A percentile compares a stretch with the other conserved stretches of the same genome.
Evolutionary conservation across 2,113 vertebrate genomes (phyloP).

Genomic region (Sander lucioperca): DNA sequence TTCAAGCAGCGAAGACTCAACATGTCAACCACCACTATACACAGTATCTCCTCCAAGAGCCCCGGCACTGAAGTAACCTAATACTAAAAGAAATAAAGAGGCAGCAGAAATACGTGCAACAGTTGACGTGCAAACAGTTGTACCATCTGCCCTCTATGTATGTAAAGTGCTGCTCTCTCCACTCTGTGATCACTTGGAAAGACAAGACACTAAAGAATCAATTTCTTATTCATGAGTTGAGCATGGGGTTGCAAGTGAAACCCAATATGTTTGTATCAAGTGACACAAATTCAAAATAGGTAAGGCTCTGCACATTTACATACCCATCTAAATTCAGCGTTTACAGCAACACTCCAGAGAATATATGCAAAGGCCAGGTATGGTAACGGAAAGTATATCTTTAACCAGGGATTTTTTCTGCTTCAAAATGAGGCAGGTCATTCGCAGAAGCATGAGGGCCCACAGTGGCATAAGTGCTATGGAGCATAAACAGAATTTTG

Average conservation of each 20-base stretch:
- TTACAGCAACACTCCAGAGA: conserved; percentile 1
- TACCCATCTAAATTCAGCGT: conserved; percentile 33
- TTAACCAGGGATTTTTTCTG: background rate
- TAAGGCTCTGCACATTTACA: conserved; percentile 44
- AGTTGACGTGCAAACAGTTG: conserved; percentile 9
- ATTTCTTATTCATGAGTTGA: conserved; percentile 83
- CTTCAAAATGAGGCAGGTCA: no score
- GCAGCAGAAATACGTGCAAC: background rate
- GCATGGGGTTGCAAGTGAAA: conserved; percentile 66
- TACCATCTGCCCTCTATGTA: background rate
- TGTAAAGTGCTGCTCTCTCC: conserved; percentile 36
- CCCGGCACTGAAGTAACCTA: conserved; percentile 9
- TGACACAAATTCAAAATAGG: conserved; percentile 59
- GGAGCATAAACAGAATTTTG: background rate
- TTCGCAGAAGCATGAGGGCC: no score
- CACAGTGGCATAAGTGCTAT: no score
- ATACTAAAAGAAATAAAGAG: conserved; percentile 26
- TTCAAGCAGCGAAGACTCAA: background rate
- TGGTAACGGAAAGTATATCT: background rate
- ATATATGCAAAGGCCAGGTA: background rate
- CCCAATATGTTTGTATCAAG: conserved; percentile 75
- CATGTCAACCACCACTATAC: background rate
- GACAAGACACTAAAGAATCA: conserved; percentile 69
- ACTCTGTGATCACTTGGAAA: conserved; percentile 56
- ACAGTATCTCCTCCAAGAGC: background rate